Percentiles rank a stretch among this genome's conserved stretches.
These are phyloP conservation scores for Metallyticus violacea DNA, from an alignment of 2,888 invertebrate genomes.

Conservation along the genomic window DNA sequence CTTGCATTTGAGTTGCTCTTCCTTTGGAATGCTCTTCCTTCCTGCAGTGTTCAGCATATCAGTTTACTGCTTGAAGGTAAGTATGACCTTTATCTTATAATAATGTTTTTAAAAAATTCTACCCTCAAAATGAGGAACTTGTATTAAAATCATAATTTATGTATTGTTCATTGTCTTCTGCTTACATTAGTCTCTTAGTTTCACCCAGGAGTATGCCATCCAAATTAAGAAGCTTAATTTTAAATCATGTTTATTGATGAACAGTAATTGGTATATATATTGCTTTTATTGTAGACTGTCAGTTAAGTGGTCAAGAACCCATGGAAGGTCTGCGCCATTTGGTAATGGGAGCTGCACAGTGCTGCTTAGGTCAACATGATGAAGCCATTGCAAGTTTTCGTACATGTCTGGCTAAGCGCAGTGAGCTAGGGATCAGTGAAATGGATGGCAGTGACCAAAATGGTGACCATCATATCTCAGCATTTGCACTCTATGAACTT, in stretches of 20 bases:
- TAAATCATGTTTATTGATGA: neutral
- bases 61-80: constrained; percentile 48
- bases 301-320: constrained; percentile 47
- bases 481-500: constrained; percentile 63
- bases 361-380: constrained; percentile 46
- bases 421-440: constrained; percentile 35
- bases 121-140: no score
- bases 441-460: neutral
- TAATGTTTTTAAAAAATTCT: neutral
- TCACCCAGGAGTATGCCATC: no score
- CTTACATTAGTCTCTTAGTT: neutral
- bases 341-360: constrained; percentile 52
- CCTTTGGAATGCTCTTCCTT: constrained; percentile 65
- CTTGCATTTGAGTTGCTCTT: constrained; percentile 64
- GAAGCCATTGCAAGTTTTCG: constrained; percentile 45
- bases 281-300: constrained; percentile 21
- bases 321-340: constrained; percentile 55
- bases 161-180: neutral
- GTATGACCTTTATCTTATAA: neutral
- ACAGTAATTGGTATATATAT: neutral
- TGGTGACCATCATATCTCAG: constrained; percentile 54
- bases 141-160: no score
- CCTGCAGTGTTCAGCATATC: constrained; percentile 49
- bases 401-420: constrained; percentile 44
- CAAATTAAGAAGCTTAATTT: no score